Evolutionary conservation across 2,888 invertebrate genomes (phyloP), one percentile per base, ranked within the genome.

Genomic region (Steromphala cineraria): DNA sequence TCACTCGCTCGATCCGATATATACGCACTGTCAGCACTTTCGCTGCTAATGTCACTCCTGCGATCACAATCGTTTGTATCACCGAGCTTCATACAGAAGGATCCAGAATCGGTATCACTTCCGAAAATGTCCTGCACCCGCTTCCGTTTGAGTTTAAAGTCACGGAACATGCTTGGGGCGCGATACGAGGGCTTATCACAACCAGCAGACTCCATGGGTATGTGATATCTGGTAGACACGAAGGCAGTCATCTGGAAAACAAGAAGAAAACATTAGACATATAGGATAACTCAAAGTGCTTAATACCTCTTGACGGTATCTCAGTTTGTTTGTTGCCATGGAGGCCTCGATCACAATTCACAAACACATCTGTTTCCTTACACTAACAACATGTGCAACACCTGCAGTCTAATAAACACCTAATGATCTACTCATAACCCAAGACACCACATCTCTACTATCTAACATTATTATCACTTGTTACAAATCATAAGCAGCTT

Each of bases 71-170:
- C 89, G 1, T 82, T 83, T n/a, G 84, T 52, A 67, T 83, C 76
- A 40, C 78, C 80, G 17, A 79, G 52, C 7, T 80, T 56, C 17
- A 80, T 78, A 13, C 71, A 53, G 19, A 28, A 28, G 21, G 82
- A 74, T 5, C 71, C 78, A 10, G 82, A 28, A 10, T 86, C 87
- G 28, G 83, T 81, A 79, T 86, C 98, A 95, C 97, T 97, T 95
- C 97, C 97, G 95, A 98, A 97, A 95, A 98, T 96, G 94, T 98
- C 98, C 95, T 98, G 97, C 94, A 98, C 97, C 96, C 98, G 97
- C 95, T 98, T 97, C 95, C 98, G 96, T 96, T 98, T 98, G 95
- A 98, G 95, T 95, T 98, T 98, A 13, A 91, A 82, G 67, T 91
- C 90, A 53, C 85, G 82, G 79, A 85, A 89, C 19, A 88, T 82